phyloP scores from a whole-genome alignment of 2,113 vertebrate genomes.

The Chitala chitala region DNA sequence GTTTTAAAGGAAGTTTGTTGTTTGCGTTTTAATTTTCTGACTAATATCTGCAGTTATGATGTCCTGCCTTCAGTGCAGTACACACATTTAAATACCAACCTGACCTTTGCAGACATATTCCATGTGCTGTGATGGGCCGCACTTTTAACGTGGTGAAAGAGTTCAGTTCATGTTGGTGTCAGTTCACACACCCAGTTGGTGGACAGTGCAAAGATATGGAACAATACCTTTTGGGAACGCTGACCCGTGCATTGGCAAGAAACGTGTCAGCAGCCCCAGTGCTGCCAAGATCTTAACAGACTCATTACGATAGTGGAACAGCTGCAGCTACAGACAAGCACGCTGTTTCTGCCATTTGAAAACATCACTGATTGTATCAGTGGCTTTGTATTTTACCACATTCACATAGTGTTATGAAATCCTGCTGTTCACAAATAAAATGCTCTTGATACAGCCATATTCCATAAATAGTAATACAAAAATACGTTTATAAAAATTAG shows the following conservation, averaged over 20 bases:
- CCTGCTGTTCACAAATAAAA: too few species aligned
- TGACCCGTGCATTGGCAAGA: not conserved
- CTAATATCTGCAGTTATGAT: too few species aligned
- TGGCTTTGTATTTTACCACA: not conserved
- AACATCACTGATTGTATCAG: slow-evolving; percentile 1
- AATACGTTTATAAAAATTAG: too few species aligned
- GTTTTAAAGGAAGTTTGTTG: too few species aligned
- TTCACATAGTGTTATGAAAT: not conserved
- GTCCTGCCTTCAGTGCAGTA: too few species aligned
- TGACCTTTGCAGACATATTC: too few species aligned
- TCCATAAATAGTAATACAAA: too few species aligned
- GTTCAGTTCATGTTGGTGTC: too few species aligned
- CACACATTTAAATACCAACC: too few species aligned
- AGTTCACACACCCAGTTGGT: not conserved
- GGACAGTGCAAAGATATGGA: not conserved
- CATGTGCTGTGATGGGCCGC: not conserved
- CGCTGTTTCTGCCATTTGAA: not conserved
- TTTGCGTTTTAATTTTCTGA: too few species aligned
- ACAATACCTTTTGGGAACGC: not conserved
- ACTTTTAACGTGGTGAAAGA: too few species aligned
- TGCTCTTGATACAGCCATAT: too few species aligned
- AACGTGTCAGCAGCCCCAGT: not conserved
- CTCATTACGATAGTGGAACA: not conserved
- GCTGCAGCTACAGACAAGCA: slow-evolving; percentile 2
- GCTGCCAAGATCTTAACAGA: slow-evolving; percentile 19